Conservation (phyloP, 2,888 invertebrate species). For the Glaucopsyche alexis region DNA sequence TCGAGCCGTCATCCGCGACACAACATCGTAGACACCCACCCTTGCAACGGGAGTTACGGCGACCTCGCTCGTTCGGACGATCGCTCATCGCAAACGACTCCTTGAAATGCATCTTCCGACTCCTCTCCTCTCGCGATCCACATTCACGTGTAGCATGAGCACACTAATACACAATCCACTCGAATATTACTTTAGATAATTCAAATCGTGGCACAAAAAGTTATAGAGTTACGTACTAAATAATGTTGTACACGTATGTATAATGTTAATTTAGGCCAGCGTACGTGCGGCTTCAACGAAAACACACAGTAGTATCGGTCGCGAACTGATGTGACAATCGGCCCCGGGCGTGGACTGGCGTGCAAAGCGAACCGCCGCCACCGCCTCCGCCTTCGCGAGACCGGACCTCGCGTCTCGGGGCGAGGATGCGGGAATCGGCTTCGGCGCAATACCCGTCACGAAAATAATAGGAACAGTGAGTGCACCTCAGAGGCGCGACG, state of each 20-base stretch:
- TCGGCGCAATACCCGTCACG: slow-evolving; percentile 81
- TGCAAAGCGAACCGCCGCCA: slow-evolving; percentile 70
- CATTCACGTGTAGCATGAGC: slow-evolving; percentile 76
- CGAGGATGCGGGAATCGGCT: slow-evolving; percentile 80
- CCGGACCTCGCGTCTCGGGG: slow-evolving; percentile 79
- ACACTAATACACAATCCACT: slow-evolving; percentile 66
- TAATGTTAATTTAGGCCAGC: slow-evolving; percentile 31
- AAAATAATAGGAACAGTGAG: slow-evolving; percentile 80
- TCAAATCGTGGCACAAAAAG: slow-evolving; percentile 49
- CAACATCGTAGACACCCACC: slow-evolving; percentile 60
- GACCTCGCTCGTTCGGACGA: slow-evolving; percentile 77
- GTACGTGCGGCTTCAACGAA: slow-evolving; percentile 51
- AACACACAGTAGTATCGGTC: slow-evolving; percentile 59
- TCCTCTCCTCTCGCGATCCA: slow-evolving; percentile 72
- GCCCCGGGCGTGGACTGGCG: slow-evolving; percentile 75
- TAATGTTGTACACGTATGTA: slow-evolving; percentile 40
- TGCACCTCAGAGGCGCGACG: slow-evolving; percentile 80
- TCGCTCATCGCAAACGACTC: slow-evolving; percentile 79
- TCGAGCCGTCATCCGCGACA: slow-evolving; percentile 47
- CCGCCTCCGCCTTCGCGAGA: slow-evolving; percentile 75
- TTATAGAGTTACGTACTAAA: slow-evolving; percentile 7
- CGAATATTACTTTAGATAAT: slow-evolving; percentile 59
- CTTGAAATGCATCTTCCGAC: slow-evolving; percentile 79
- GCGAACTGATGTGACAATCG: slow-evolving; percentile 73
- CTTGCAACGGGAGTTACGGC: slow-evolving; percentile 78